A percentile compares a stretch with the other conserved stretches of the same genome.
phyloP scores from a whole-genome alignment of 2,113 vertebrate species.

The Steatornis caripensis region DNA sequence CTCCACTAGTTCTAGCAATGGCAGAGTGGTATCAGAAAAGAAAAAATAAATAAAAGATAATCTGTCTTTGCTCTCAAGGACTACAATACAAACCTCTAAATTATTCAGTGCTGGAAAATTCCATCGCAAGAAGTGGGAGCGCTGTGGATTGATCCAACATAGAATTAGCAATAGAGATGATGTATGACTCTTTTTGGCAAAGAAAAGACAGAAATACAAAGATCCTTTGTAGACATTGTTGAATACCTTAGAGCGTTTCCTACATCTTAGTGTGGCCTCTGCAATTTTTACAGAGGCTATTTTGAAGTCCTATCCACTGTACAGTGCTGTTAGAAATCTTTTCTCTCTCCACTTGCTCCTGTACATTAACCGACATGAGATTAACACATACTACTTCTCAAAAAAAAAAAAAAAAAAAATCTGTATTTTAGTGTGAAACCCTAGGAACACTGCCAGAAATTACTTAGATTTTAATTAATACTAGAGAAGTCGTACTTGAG shows the following conservation, averaged over 20 bases:
- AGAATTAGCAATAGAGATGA: background rate
- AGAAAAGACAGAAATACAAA: background rate
- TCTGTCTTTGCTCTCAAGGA: background rate
- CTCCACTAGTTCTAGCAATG: background rate
- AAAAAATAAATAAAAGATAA: background rate
- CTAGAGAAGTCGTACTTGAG: background rate
- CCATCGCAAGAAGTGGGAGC: background rate
- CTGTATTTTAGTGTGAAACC: background rate
- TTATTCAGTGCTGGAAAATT: conserved; percentile 20
- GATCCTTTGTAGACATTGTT: background rate
- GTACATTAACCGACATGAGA: background rate
- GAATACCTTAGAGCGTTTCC: background rate
- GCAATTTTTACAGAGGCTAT: background rate
- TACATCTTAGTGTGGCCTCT: background rate
- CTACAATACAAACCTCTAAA: background rate
- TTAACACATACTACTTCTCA: background rate
- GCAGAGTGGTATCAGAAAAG: background rate
- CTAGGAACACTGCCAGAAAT: background rate
- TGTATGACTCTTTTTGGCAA: background rate
- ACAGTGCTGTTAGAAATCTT: background rate
- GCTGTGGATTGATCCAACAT: background rate
- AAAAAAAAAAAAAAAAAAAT: background rate
- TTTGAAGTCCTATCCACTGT: background rate
- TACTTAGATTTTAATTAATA: background rate
- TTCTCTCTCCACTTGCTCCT: background rate